Evolutionary conservation across 2,888 invertebrate genomes (phyloP).

Genomic region (Neoitamus cyanurus): DNA sequence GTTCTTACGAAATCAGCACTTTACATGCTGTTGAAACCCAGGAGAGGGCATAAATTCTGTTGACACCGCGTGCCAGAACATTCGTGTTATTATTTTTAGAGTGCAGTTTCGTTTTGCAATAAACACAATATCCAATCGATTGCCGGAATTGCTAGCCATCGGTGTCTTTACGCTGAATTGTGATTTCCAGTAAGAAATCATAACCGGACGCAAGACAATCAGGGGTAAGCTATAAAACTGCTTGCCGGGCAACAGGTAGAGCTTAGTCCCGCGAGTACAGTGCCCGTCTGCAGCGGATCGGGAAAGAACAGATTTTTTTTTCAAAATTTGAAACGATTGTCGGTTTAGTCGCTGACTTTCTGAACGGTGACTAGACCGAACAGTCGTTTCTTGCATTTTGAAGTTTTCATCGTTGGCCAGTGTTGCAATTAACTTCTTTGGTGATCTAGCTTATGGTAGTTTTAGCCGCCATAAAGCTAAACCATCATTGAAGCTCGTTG

Average conservation of each 20-base stretch:
- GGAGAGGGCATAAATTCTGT: constrained; percentile 1
- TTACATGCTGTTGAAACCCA: constrained; percentile 18
- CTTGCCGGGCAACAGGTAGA: neutral
- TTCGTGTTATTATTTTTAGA: constrained; percentile 25
- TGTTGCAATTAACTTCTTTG: constrained; percentile 62
- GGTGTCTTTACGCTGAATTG: constrained; percentile 15
- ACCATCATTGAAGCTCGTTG: constrained; percentile 62
- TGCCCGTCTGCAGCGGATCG: neutral
- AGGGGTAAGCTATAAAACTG: neutral
- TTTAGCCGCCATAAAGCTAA: constrained; percentile 66
- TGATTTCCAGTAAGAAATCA: constrained; percentile 25
- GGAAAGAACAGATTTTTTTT: neutral
- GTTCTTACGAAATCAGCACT: constrained; percentile 3
- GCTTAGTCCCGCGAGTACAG: neutral
- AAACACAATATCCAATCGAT: constrained; percentile 15
- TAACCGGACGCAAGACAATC: neutral
- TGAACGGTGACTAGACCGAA: constrained; percentile 48
- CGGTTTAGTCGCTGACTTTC: constrained; percentile 50
- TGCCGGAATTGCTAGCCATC: neutral
- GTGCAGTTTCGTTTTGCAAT: neutral
- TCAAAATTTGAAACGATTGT: constrained; percentile 52
- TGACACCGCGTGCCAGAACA: neutral
- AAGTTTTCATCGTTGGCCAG: constrained; percentile 50
- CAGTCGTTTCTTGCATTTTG: constrained; percentile 56
- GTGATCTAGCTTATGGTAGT: constrained; percentile 63